A percentile compares a stretch with the other conserved stretches of the same genome.
Conservation (phyloP, 2,888 invertebrate species). For the Electrophaes corylata region DNA sequence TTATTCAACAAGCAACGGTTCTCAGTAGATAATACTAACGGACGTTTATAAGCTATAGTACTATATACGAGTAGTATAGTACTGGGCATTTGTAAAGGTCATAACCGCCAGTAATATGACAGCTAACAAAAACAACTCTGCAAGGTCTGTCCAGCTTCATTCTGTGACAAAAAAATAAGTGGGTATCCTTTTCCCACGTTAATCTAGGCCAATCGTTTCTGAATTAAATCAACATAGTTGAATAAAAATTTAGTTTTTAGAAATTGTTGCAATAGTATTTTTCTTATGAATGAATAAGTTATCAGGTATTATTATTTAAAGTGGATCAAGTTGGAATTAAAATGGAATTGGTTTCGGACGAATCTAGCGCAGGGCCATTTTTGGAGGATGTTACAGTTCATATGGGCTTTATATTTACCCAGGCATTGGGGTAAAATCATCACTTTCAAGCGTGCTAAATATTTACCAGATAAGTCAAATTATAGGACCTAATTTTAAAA, state of each 20-base stretch:
- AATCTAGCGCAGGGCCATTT: neutral
- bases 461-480: no score
- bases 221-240: neutral
- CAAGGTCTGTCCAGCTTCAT: neutral
- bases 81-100: no score
- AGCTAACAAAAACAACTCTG: neutral
- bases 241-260: slow-evolving; percentile 2
- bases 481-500: no score
- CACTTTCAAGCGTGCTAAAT: no score
- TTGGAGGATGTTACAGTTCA: neutral
- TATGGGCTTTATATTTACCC: no score
- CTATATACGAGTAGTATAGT: no score
- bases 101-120: no score
- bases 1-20: no score
- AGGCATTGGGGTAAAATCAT: no score
- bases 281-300: neutral
- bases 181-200: neutral
- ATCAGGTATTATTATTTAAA: neutral
- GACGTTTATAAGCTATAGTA: no score
- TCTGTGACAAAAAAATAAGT: neutral
- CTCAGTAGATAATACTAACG: no score
- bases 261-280: neutral
- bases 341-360: neutral
- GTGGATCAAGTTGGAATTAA: neutral
- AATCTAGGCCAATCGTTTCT: slow-evolving; percentile 8